Percentiles rank a stretch among this genome's conserved stretches.
phyloP scores from a whole-genome alignment of 2,113 vertebrate species.

The Ifrita kowaldi region DNA sequence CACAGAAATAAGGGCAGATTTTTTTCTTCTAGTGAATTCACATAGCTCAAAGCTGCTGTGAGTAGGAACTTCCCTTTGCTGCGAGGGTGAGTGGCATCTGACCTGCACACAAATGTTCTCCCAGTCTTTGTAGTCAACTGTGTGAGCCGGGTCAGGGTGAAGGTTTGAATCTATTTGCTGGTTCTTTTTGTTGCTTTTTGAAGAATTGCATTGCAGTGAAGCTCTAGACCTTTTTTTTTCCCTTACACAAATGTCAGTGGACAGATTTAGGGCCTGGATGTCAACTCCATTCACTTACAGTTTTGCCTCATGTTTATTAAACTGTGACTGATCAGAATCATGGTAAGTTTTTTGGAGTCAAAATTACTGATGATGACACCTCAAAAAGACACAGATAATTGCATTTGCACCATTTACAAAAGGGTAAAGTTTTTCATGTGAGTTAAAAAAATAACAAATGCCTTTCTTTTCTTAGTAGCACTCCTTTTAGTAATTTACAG shows the following conservation, averaged over 20 bases:
- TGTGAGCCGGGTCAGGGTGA: background rate
- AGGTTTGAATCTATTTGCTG: background rate
- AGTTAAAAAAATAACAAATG: background rate
- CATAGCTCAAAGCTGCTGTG: background rate
- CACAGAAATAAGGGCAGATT: background rate
- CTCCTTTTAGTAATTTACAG: background rate
- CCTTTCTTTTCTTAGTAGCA: background rate
- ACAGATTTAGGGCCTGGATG: constrained; percentile 52
- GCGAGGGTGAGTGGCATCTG: background rate
- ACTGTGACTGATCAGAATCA: background rate
- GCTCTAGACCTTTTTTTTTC: background rate
- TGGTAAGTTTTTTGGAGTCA: background rate
- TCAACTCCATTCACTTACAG: constrained; percentile 1
- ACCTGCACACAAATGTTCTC: background rate
- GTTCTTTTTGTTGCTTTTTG: background rate
- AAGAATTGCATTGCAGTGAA: background rate
- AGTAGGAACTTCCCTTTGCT: background rate
- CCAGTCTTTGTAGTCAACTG: background rate
- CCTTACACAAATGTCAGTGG: constrained; percentile 30
- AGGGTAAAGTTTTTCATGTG: background rate
- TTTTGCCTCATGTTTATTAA: constrained; percentile 23
- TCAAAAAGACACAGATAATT: background rate
- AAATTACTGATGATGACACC: background rate
- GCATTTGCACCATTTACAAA: background rate
- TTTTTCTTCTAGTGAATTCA: background rate